phyloP scores from a whole-genome alignment of 2,888 invertebrate genomes.

The Eilema caniola region DNA sequence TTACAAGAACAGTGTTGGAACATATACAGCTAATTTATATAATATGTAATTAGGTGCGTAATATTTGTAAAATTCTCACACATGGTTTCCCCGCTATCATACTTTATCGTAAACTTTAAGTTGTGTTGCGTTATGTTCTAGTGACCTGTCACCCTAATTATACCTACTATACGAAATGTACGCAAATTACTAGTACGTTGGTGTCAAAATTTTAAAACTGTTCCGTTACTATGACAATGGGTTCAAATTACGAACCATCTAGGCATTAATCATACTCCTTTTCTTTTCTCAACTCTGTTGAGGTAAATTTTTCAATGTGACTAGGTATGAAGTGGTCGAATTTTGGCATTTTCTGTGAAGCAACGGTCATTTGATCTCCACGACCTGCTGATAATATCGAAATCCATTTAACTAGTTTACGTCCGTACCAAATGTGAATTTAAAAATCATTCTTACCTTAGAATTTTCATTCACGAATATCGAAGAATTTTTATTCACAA shows the following conservation, averaged over 20 bases:
- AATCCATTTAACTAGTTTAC: neutral
- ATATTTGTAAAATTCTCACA: neutral
- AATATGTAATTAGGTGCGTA: neutral
- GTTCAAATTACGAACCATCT: neutral
- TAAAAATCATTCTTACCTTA: no score
- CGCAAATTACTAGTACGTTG: neutral
- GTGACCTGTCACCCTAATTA: slow-evolving; percentile 16
- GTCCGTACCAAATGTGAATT: no score
- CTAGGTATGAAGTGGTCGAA: no score
- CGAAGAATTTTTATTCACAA: no score
- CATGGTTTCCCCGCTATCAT: neutral
- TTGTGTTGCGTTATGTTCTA: slow-evolving; percentile 11
- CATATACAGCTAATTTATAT: neutral
- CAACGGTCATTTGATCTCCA: no score
- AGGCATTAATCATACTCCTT: no score
- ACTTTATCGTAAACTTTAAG: slow-evolving; percentile 5
- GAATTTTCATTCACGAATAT: no score
- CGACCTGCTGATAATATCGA: neutral
- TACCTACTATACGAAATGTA: neutral
- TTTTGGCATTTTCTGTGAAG: no score
- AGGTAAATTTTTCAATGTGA: no score
- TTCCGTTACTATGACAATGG: neutral
- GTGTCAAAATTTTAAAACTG: neutral
- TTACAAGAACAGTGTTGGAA: neutral
- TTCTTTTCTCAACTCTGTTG: no score